Percentiles rank a stretch among this genome's conserved stretches.
Evolutionary conservation across 2,113 vertebrate species (phyloP).

Genomic region (Salvator merianae): DNA sequence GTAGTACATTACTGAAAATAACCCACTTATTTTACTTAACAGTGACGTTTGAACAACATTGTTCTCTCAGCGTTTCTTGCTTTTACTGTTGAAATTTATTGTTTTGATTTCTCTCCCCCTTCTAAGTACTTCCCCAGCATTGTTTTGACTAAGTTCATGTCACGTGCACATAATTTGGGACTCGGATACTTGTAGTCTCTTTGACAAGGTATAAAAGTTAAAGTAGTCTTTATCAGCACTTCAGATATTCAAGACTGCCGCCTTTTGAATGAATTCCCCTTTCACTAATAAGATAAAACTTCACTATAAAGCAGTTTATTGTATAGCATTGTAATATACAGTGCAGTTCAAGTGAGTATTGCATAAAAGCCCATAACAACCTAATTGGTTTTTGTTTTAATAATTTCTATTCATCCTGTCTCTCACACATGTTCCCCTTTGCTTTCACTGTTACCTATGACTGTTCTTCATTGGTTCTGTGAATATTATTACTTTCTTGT

Average conservation of each 20-base stretch:
- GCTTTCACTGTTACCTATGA: neutral
- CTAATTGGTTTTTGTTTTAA: too few relatives aligned
- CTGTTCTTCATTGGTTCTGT: neutral
- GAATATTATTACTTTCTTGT: neutral
- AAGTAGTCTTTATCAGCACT: neutral
- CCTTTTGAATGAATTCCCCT: neutral
- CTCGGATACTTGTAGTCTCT: neutral
- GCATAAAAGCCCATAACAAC: neutral
- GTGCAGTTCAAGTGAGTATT: neutral
- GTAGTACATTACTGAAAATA: constrained; percentile 22
- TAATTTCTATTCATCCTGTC: neutral
- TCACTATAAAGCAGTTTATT: neutral
- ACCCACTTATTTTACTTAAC: constrained; percentile 33
- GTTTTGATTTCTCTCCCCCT: neutral
- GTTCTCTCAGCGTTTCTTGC: constrained; percentile 31
- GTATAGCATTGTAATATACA: neutral
- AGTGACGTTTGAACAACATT: constrained; percentile 28
- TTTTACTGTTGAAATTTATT: neutral
- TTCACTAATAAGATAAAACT: neutral
- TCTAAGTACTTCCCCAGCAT: neutral
- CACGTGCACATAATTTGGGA: too few relatives aligned
- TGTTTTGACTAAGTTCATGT: too few relatives aligned
- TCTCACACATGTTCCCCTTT: neutral
- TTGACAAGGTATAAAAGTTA: neutral
- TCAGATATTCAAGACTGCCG: neutral